A percentile compares a stretch with the other conserved stretches of the same genome.
Conservation (phyloP, 2,797 vertebrate genomes). For the Typhlichthys eigenmanni region DNA sequence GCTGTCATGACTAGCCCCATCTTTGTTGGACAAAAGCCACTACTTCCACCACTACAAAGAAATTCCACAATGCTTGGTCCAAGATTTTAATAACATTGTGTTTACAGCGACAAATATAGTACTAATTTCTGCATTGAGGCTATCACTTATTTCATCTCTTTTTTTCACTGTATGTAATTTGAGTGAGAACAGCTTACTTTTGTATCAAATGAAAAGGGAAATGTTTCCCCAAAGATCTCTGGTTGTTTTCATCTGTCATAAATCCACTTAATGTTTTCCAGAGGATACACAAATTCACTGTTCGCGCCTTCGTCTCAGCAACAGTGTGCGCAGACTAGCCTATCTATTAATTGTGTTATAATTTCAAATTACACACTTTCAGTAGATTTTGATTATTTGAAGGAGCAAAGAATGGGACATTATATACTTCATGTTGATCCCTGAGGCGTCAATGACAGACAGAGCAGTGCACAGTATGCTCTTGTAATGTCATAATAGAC, state of each 20-base stretch:
- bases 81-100: neutral
- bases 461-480: conserved; percentile 19
- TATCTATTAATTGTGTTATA: conserved; percentile 27
- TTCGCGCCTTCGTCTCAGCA: conserved; percentile 8
- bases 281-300: conserved; percentile 18
- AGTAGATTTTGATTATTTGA: conserved; percentile 46
- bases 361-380: conserved; percentile 41
- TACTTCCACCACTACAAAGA: neutral
- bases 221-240: no score
- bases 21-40: no score
- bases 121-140: no score
- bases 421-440: conserved; percentile 33
- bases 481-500: conserved; percentile 17
- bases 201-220: neutral
- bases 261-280: conserved; percentile 4
- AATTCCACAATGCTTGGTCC: neutral
- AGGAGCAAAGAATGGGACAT: conserved; percentile 36
- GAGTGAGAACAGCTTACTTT: no score
- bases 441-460: conserved; percentile 34
- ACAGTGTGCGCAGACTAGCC: conserved; percentile 7
- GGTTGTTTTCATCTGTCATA: neutral
- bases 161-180: no score
- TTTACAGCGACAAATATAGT: no score
- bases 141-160: no score
- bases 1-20: neutral